Conservation (phyloP, 2,888 invertebrate species). For the Geotrupes spiniger region DNA sequence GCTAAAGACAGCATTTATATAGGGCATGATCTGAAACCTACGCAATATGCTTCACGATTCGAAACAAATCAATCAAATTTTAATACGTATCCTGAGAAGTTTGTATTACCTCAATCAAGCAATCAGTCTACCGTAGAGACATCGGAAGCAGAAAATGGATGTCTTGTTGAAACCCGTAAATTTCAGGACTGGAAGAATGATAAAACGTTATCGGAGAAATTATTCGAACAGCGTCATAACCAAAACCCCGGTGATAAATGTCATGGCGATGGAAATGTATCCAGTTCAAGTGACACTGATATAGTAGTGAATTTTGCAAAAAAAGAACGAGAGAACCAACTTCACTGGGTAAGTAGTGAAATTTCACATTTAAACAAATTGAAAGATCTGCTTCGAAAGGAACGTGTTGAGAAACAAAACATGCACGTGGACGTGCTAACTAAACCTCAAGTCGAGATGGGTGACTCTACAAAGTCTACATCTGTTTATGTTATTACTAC, state of each 20-base stretch:
- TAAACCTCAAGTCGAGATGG: conserved; percentile 20
- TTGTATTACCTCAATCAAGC: conserved; percentile 1
- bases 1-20: background rate
- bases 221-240: conserved; percentile 39
- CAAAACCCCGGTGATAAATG: conserved; percentile 5
- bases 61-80: no score
- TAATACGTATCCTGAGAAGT: conserved; percentile 9
- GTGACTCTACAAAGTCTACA: conserved; percentile 33
- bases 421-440: conserved; percentile 14
- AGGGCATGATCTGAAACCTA: no score
- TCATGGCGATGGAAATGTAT: conserved; percentile 7
- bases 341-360: conserved; percentile 59
- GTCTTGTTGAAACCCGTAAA: conserved; percentile 17
- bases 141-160: conserved; percentile 9
- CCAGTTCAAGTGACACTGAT: conserved; percentile 14
- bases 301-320: conserved; percentile 47
- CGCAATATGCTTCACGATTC: no score
- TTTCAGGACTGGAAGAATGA: conserved; percentile 50
- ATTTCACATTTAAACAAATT: conserved; percentile 56
- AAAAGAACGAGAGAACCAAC: conserved; percentile 55
- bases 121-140: conserved; percentile 2
- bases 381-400: conserved; percentile 47
- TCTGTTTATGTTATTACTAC: conserved; percentile 39
- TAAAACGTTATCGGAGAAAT: conserved; percentile 51
- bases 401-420: conserved; percentile 18